phyloP scores from a whole-genome alignment of 2,113 vertebrate genomes.

The Ploceus nigricollis region DNA sequence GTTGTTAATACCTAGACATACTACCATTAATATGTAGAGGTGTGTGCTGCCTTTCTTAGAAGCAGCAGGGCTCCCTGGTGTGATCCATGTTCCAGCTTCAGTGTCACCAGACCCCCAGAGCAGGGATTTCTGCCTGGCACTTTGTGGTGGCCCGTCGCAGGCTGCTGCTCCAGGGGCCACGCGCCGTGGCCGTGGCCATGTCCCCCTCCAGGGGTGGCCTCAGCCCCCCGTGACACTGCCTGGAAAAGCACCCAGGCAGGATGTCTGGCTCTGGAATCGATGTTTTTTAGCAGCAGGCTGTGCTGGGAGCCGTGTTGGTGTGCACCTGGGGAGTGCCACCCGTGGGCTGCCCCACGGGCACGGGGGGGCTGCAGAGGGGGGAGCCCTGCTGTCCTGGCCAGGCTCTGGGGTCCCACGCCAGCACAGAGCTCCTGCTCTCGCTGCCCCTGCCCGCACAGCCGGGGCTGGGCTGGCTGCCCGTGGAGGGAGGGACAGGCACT shows the following conservation, averaged over 20 bases:
- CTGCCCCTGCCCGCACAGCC: fast-evolving
- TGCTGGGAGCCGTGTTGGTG: fast-evolving
- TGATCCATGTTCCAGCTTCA: fast-evolving
- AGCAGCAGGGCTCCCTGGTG: background rate
- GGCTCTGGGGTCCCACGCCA: fast-evolving
- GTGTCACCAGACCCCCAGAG: too few relatives aligned
- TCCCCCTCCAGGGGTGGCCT: fast-evolving
- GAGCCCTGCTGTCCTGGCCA: too few relatives aligned
- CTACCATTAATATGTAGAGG: too few relatives aligned
- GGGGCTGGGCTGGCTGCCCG: background rate
- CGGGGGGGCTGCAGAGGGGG: fast-evolving
- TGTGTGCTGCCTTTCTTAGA: background rate
- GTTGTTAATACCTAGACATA: background rate
- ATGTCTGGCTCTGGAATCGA: fast-evolving
- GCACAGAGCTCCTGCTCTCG: fast-evolving
- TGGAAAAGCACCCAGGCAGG: background rate
- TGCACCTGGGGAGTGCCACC: fast-evolving
- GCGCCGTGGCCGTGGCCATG: fast-evolving
- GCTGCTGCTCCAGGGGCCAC: background rate
- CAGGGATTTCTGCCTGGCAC: background rate
- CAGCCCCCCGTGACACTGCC: background rate
- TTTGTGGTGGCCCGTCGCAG: background rate
- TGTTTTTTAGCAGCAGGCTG: fast-evolving
- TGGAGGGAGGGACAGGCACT: fast-evolving
- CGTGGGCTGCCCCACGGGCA: too few relatives aligned